Base-by-base conservation (phyloP, 1,140 invertebrate species). In the Pseudoatta argentina region DNA sequence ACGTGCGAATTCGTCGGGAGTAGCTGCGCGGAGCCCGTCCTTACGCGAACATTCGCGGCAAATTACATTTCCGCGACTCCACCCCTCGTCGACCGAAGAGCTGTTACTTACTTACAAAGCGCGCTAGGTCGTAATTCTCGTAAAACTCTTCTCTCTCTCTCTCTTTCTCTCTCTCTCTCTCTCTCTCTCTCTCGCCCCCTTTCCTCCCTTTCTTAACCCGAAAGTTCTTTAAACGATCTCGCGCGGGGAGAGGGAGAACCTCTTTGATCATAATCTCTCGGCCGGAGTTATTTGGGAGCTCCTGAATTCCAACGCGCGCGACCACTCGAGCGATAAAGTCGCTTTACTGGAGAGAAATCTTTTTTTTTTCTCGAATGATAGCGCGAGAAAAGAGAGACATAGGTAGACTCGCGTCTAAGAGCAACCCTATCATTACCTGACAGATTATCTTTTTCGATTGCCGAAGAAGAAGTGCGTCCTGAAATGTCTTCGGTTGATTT, bases 191-290 rank as follows among this genome's bases (percentile, higher is more conserved):
- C 24, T 0, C 18, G 1, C 5, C n/a, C 30, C 18, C 18, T 8
- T 12, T n/a, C 18, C 39, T 21, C 3, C 14, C 66, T 69, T 51
- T 51, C 66, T 24, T 21, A 48, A 3, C 27, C 55, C 69, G 55
- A 83, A 83, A 83, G 53, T 83, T 83, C 79, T 73, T 83, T 83
- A 83, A 83, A 83, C 27, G 24, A 24, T n/a, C 51, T 44, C 30
- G 51, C 14, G 51, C 24, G 55, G 39, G 51, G 71, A 24, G 24
- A 57, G 24, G 24, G 14, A 21, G 27, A 34, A 59, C 21, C 82
- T 77, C 59, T 67, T 55, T 69, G 86, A 88, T 88, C 73, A 76
- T 79, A 69, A 86, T 86, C 76, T 81, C 61, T 81, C 55, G 59
- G 30, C 64, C 18, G 55, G 51, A 69, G 61, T 72, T 81, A 86